Conservation (phyloP, 1,140 invertebrate genomes). For the Metopolophium dirhodum region DNA sequence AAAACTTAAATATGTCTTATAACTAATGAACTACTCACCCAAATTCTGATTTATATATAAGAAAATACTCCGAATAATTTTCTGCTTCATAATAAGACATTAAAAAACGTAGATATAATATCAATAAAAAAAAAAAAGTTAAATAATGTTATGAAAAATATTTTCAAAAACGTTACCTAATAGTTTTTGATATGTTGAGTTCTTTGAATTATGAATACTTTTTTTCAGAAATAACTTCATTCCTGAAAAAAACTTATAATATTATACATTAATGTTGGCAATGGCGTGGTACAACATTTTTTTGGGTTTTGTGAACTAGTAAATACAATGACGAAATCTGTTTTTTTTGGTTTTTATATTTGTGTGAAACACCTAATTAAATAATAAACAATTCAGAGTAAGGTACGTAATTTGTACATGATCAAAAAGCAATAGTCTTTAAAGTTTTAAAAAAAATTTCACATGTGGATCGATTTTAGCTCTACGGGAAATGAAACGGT, state of each 20-base stretch:
- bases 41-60: background rate
- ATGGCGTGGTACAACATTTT: background rate
- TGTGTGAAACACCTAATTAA: too few species aligned
- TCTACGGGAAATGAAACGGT: background rate
- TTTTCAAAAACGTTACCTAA: background rate
- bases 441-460: too few species aligned
- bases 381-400: background rate
- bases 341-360: background rate
- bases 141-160: background rate
- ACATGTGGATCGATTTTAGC: too few species aligned
- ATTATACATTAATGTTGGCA: background rate
- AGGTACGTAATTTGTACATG: background rate
- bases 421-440: too few species aligned
- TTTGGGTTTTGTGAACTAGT: background rate
- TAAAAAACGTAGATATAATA: background rate
- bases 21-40: background rate
- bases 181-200: too few species aligned
- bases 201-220: background rate
- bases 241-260: background rate
- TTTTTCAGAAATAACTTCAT: background rate
- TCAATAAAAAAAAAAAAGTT: background rate
- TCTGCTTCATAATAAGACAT: background rate
- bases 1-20: background rate
- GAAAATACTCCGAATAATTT: background rate
- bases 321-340: background rate